Conservation (phyloP, 2,888 invertebrate species). For the Cephonodes hylas region DNA sequence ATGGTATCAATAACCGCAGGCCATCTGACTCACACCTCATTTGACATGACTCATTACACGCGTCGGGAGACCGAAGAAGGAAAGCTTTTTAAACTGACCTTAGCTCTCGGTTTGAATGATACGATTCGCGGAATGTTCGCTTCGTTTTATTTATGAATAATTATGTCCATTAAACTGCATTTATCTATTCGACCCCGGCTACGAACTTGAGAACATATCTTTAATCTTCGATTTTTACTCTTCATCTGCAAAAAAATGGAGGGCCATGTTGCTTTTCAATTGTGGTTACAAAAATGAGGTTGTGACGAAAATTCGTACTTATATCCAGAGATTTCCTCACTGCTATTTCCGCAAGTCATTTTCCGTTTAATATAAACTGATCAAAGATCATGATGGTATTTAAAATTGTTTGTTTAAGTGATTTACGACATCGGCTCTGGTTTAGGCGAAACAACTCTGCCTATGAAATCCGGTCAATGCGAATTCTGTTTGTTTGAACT, state of each 20-base stretch:
- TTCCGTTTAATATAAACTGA: background rate
- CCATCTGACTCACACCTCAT: slow-evolving; percentile 26
- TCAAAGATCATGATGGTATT: background rate
- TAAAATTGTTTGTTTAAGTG: background rate
- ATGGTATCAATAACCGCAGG: slow-evolving; percentile 9
- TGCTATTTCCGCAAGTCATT: background rate
- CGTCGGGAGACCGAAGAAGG: background rate
- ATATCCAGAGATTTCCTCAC: no score
- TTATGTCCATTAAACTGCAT: no score
- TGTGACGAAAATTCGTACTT: no score
- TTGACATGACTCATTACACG: slow-evolving; percentile 26
- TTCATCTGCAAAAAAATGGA: no score
- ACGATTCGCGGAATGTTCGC: background rate
- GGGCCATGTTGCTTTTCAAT: no score
- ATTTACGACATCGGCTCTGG: background rate
- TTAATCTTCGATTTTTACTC: no score
- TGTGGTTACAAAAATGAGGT: no score
- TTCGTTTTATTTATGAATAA: background rate
- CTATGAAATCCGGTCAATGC: background rate
- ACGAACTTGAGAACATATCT: no score
- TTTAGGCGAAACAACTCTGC: background rate
- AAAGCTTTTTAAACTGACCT: slow-evolving; percentile 2
- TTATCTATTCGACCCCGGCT: no score
- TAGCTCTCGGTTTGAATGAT: background rate
- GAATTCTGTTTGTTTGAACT: background rate